Percentiles rank a stretch among this genome's conserved stretches.
Evolutionary conservation across 2,888 invertebrate species (phyloP).

Genomic region (Thymelicus acteon): DNA sequence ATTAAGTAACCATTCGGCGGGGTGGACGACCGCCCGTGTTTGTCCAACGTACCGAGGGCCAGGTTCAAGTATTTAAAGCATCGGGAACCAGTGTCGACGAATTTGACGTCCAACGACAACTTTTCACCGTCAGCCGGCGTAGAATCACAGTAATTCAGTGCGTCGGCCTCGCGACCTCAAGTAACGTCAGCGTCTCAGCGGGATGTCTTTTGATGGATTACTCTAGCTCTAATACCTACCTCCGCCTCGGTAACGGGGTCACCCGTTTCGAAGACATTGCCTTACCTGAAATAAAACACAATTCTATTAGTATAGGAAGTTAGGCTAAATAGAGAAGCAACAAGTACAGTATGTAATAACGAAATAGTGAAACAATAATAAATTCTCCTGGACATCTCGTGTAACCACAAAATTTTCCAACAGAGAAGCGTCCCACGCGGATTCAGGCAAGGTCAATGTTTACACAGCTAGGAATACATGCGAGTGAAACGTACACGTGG

Average conservation of each 20-base stretch:
- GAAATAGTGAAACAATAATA: conserved; percentile 2
- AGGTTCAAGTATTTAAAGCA: conserved; percentile 64
- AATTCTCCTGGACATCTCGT: conserved; percentile 16
- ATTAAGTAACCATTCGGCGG: conserved; percentile 73
- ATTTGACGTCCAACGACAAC: conserved; percentile 52
- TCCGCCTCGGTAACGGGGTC: conserved; percentile 66
- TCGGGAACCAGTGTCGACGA: conserved; percentile 50
- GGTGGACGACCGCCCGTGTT: conserved; percentile 77
- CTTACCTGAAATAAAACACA: conserved; percentile 79
- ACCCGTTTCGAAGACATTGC: conserved; percentile 80
- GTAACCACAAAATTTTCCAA: conserved; percentile 37
- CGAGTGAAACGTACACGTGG: conserved; percentile 25
- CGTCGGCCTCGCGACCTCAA: conserved; percentile 56
- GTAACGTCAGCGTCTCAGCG: conserved; percentile 43
- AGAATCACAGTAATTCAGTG: conserved; percentile 53
- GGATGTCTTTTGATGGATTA: conserved; percentile 60
- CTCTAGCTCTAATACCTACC: conserved; percentile 63
- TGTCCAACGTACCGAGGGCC: conserved; percentile 62
- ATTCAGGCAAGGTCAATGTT: conserved; percentile 36
- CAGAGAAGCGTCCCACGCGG: conserved; percentile 26
- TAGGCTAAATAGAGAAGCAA: conserved; percentile 8
- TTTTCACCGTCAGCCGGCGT: conserved; percentile 41
- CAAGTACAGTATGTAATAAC: conserved; percentile 1
- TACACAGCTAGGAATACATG: conserved; percentile 31
- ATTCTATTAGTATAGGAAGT: conserved; percentile 8